Evolutionary conservation across 2,888 invertebrate species (phyloP).

Genomic region (Mythimna ferrago): DNA sequence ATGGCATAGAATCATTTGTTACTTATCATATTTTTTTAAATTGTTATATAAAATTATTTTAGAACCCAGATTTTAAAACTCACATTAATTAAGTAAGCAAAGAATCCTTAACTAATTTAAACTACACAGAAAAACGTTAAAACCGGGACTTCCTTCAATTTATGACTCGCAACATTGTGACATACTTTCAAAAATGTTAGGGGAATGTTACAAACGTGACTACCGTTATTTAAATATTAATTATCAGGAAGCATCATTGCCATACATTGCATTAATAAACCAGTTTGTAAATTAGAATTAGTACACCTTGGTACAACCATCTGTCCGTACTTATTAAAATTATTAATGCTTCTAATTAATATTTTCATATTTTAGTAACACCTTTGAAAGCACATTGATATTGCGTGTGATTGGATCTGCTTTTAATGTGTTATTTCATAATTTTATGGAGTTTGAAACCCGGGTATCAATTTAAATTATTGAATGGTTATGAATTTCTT

Average conservation of each 20-base stretch:
- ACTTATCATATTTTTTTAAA: too few relatives aligned
- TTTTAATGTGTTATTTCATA: constrained; percentile 25
- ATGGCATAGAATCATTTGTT: not conserved
- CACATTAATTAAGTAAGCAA: not conserved
- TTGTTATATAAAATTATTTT: not conserved
- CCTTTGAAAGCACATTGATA: constrained; percentile 43
- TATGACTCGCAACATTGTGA: constrained; percentile 58
- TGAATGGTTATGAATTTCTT: constrained; percentile 3
- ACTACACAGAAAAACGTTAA: constrained; percentile 1
- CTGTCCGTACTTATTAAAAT: constrained; percentile 53
- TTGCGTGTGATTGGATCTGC: constrained; percentile 35
- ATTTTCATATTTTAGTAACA: constrained; percentile 36
- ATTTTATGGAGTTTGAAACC: not conserved
- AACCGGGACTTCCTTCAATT: constrained; percentile 50
- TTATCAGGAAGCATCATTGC: constrained; percentile 63
- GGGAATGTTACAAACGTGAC: constrained; percentile 51
- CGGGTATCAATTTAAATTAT: not conserved
- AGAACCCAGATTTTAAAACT: not conserved
- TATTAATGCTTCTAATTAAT: constrained; percentile 46
- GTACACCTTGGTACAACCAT: constrained; percentile 60
- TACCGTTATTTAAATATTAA: constrained; percentile 64
- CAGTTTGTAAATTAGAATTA: constrained; percentile 61
- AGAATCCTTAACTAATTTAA: constrained; percentile 10
- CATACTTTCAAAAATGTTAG: constrained; percentile 55
- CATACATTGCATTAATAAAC: constrained; percentile 55